These are phyloP conservation scores for Pheosia gnoma DNA, from an alignment of 2,888 invertebrate species.

Conservation along the genomic window DNA sequence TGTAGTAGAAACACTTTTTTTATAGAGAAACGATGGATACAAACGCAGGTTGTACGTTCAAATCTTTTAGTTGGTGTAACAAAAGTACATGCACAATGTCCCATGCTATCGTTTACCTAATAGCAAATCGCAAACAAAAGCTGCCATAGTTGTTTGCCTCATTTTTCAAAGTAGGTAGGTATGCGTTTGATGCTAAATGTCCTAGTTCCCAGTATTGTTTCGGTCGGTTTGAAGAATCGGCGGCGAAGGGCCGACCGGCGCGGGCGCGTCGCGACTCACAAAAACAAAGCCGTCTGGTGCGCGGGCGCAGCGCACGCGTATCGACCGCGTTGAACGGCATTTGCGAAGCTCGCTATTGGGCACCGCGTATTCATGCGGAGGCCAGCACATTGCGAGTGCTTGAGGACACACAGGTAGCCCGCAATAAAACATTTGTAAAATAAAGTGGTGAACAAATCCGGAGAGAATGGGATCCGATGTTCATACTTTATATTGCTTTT, in stretches of 20 bases:
- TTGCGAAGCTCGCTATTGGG: constrained; percentile 40
- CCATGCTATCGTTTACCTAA: constrained; percentile 5
- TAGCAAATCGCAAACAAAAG: constrained; percentile 34
- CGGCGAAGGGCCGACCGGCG: constrained; percentile 57
- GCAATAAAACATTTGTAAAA: no score
- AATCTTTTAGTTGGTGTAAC: constrained; percentile 13
- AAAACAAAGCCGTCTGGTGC: constrained; percentile 73
- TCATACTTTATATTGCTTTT: not conserved
- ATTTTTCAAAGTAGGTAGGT: constrained; percentile 37
- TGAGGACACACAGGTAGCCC: no score
- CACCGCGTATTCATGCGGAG: constrained; percentile 39
- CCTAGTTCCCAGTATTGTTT: constrained; percentile 75
- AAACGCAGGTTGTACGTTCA: constrained; percentile 21
- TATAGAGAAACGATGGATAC: constrained; percentile 22
- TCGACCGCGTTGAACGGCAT: constrained; percentile 43
- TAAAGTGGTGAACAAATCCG: no score
- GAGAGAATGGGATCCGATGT: no score
- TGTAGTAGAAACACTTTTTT: constrained; percentile 36
- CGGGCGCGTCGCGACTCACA: constrained; percentile 75
- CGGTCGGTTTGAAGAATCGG: constrained; percentile 65
- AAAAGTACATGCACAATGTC: constrained; percentile 8
- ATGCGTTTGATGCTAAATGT: constrained; percentile 56
- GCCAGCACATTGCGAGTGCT: constrained; percentile 12
- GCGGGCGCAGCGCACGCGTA: constrained; percentile 55
- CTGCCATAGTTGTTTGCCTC: constrained; percentile 27